These are phyloP conservation scores for Drosophila formosana DNA, from an alignment of 2,888 invertebrate genomes.

Conservation along the genomic window DNA sequence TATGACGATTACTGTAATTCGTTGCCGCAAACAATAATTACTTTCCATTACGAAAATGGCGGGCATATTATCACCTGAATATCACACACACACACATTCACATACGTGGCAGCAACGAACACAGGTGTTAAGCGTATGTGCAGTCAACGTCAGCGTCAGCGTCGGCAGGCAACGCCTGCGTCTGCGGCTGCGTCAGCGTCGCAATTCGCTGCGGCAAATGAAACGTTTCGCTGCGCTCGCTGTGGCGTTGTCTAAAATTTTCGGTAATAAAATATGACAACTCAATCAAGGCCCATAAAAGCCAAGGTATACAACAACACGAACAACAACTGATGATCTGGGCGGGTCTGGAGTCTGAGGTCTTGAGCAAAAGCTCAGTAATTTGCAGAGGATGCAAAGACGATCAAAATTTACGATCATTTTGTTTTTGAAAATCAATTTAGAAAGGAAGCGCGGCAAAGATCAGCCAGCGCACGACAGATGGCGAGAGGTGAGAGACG, in stretches of 20 bases:
- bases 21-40: slow-evolving; percentile 84
- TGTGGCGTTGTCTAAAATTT: slow-evolving; percentile 81
- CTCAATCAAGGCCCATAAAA: slow-evolving; percentile 84
- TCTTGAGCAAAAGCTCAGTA: slow-evolving; percentile 67
- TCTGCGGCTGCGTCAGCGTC: slow-evolving; percentile 7
- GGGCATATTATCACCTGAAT: slow-evolving; percentile 85
- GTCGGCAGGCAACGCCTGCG: slow-evolving; percentile 5
- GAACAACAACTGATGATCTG: slow-evolving; percentile 56
- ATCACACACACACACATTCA: slow-evolving; percentile 72
- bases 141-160: slow-evolving; percentile 29
- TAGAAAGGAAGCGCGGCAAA: slow-evolving; percentile 81
- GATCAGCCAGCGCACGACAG: slow-evolving; percentile 72
- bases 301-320: slow-evolving; percentile 46
- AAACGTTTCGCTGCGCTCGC: slow-evolving; percentile 58
- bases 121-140: slow-evolving; percentile 75
- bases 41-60: slow-evolving; percentile 85
- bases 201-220: slow-evolving; percentile 65
- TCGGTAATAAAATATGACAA: slow-evolving; percentile 84
- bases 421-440: slow-evolving; percentile 81
- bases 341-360: slow-evolving; percentile 52
- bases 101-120: slow-evolving; percentile 49
- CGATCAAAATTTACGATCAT: slow-evolving; percentile 81
- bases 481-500: slow-evolving; percentile 17
- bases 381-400: slow-evolving; percentile 77
- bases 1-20: slow-evolving; percentile 85